phyloP scores from a whole-genome alignment of 2,113 vertebrate genomes.

The human region GRCh38 chr1:25616501-25617000 shows the following conservation, averaged over 20 bases:
- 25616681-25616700: constrained; percentile 41
- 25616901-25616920: constrained; percentile 61
- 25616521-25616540: constrained; percentile 66
- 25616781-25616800: constrained; percentile 63
- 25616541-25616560: constrained; percentile 70
- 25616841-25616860: constrained; percentile 32
- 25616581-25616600: not conserved
- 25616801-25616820: constrained; percentile 69
- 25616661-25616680: not conserved
- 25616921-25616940: constrained; percentile 58
- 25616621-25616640: not conserved
- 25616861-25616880: constrained; percentile 53
- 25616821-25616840: constrained; percentile 22
- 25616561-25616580: constrained; percentile 52
- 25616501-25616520: constrained; percentile 75
- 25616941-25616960: constrained; percentile 10
- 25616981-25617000: constrained; percentile 61
- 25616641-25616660: not conserved
- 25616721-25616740: constrained; percentile 60
- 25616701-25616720: constrained; percentile 9
- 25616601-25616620: constrained; percentile 63
- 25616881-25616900: constrained; percentile 39
- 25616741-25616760: constrained; percentile 40
- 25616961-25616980: constrained; percentile 71
- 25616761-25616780: constrained; percentile 65